These are phyloP conservation scores for Auanema freiburgensis DNA, from an alignment of 2,888 invertebrate genomes.

Conservation along the genomic window DNA sequence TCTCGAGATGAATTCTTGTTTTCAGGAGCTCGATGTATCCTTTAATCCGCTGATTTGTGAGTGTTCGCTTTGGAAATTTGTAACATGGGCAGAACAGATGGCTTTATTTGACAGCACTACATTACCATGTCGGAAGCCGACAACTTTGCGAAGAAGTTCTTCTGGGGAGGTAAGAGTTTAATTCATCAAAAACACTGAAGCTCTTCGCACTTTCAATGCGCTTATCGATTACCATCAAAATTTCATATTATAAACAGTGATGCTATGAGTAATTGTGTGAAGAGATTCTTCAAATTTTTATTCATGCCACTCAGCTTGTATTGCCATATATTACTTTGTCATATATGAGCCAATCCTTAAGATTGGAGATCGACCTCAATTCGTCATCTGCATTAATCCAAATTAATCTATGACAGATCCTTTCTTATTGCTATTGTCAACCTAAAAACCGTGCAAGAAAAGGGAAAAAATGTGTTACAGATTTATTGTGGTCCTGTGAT, in stretches of 20 bases:
- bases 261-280: too few relatives aligned
- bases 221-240: too few relatives aligned
- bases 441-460: neutral
- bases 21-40: constrained; percentile 54
- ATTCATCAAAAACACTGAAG: too few relatives aligned
- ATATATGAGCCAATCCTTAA: neutral
- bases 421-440: neutral
- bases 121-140: constrained; percentile 29
- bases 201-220: too few relatives aligned
- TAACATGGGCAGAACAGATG: constrained; percentile 35
- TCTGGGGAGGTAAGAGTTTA: constrained; percentile 23
- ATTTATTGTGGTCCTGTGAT: constrained; percentile 32
- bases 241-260: too few relatives aligned
- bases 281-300: too few relatives aligned
- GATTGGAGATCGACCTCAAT: constrained; percentile 13
- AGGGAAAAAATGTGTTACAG: constrained; percentile 13
- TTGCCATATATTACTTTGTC: too few relatives aligned
- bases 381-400: constrained; percentile 15
- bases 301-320: too few relatives aligned
- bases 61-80: constrained; percentile 49
- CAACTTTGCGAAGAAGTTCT: constrained; percentile 30
- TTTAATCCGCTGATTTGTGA: constrained; percentile 56
- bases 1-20: constrained; percentile 9
- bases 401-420: constrained; percentile 20
- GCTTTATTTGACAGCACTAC: constrained; percentile 27